Evolutionary conservation across 2,888 invertebrate species (phyloP), one percentile per base, ranked within the genome.

Genomic region (Cosmorhoe ocellata): DNA sequence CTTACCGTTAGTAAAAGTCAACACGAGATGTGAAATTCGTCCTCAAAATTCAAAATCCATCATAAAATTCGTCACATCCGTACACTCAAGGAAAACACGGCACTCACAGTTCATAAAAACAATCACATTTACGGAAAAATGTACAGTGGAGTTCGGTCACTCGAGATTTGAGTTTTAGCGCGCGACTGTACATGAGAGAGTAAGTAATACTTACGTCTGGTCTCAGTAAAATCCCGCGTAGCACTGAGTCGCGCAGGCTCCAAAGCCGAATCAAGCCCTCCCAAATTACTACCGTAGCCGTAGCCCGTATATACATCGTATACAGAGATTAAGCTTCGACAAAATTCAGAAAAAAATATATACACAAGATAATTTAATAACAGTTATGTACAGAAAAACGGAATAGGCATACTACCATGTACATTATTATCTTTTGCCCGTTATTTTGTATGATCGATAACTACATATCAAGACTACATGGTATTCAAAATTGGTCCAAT

Each of bases 191-290:
- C 42, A n/a, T 30, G 30, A 28, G 24, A 40, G 40, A 22, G 42
- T 43, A 36, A 1, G 24, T 24, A 3, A 4, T 37, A 36, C 28
- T 10, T 11, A 40, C 57, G 79, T 74, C 71, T 61, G 64, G 48
- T 55, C 71, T 49, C 61, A 53, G 56, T 63, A 62, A 67, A 63
- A 51, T 68, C 65, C 66, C 71, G 71, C 73, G 78, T 72, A 74
- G 72, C 63, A 87, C 87, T 87, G 82, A 73, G 71, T 63, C 83
- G 87, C 87, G 87, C 86, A 86, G 85, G 79, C 87, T 87, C 87
- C 79, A 77, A 78, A 66, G 71, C 74, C 79, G 79, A 79, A 67
- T 74, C 74, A 69, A 67, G 64, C 61, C 64, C 3, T 70, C 70
- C 66, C 64, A 72, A 76, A 71, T 71, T 71, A 66, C 66, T 69